Base-by-base conservation (phyloP, 2,888 invertebrate species). In the Melanargia galathea region DNA sequence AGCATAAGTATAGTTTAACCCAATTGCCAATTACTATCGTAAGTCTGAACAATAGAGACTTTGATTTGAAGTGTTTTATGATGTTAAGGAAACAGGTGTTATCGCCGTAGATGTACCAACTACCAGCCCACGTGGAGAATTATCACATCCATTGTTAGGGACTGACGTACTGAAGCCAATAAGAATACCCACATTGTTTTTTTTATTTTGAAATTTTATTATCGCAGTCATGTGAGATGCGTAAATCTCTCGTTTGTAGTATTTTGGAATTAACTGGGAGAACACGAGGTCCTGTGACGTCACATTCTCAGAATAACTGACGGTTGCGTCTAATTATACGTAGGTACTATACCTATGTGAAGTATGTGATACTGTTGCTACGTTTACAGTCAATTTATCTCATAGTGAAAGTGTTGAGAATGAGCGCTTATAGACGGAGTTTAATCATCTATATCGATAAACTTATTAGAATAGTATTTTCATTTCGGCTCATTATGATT, bases 301-400 rank as follows among this genome's bases (percentile, higher is more conserved):
- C 75, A 79, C 77, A 78, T 83, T 85, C 84, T 85, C 79, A 84
- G 83, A 88, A 88, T 88, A 89, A 85, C 85, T 83, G 84, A 80
- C 82, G 79, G 83, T 81, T 82, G 80, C 72, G 72, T 85, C 87
- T 89, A 89, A 88, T 87, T 86, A 84, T 87, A 86, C 38, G 20
- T 87, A 85, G 40, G 22, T 51, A 63, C 35, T 35, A 33, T 51
- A 63, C 30, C 11, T 45, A 55, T 63, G n/a, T n/a, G n/a, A n/a
- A n/a, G n/a, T n/a, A n/a, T 49, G 40, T 48, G 51, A 46, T 57
- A 38, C 46, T 43, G 33, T 38, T 24, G 43, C 26, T 60, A 45
- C 52, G 60, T 45, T 62, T 35, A 51, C 45, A 56, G 51, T 33
- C 43, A 48, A 60, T 61, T 26, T 58, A 40, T 48, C 35, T 43